Evolutionary conservation across 2,113 vertebrate species (phyloP).

Genomic region (Pteropus alecto): DNA sequence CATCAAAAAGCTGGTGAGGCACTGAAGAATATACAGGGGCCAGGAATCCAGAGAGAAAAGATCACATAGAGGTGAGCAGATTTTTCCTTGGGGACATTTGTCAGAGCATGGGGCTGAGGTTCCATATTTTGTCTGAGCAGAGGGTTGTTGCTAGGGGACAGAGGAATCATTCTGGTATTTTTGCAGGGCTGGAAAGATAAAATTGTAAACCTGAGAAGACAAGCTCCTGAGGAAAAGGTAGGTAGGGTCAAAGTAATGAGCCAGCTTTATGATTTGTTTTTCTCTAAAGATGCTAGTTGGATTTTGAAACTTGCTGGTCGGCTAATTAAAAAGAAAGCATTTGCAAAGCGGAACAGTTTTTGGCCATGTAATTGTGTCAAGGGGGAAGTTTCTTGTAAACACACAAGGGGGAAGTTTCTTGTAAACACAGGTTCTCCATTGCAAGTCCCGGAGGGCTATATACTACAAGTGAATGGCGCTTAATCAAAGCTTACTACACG

Average conservation of each 20-base stretch:
- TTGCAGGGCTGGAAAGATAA: background rate
- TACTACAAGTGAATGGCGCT: too few relatives aligned
- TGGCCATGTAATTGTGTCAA: background rate
- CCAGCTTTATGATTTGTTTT: background rate
- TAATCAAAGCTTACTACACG: background rate
- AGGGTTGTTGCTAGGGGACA: background rate
- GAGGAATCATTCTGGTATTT: background rate
- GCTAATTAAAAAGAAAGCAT: background rate
- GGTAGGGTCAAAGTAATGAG: background rate
- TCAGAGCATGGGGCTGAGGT: background rate
- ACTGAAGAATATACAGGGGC: background rate
- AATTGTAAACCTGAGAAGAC: background rate
- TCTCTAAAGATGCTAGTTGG: background rate
- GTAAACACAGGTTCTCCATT: background rate
- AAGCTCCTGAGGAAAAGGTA: background rate
- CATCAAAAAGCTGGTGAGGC: background rate
- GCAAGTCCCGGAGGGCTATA: background rate
- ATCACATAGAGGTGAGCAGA: background rate
- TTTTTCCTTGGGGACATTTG: background rate
- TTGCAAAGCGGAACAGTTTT: background rate
- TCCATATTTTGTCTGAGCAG: background rate
- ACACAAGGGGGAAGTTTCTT: too few relatives aligned
- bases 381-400: background rate
- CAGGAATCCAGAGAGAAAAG: background rate
- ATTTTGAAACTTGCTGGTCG: background rate